Percentiles rank a stretch among this genome's conserved stretches.
Evolutionary conservation across 2,888 invertebrate species (phyloP).

Genomic region (Belgica antarctica): DNA sequence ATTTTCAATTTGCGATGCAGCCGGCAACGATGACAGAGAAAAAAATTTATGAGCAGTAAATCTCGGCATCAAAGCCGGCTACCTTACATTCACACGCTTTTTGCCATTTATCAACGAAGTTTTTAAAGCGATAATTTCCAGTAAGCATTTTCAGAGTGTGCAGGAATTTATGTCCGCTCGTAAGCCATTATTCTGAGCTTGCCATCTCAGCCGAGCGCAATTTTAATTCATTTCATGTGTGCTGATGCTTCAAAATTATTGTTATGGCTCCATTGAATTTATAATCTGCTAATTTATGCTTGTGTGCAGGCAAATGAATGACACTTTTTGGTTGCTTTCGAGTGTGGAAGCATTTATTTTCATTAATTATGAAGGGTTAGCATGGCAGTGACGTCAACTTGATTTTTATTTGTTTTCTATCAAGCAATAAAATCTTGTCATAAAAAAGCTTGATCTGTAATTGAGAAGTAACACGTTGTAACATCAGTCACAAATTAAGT

Average conservation of each 20-base stretch:
- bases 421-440: no score
- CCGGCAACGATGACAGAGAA: neutral
- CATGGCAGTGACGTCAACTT: no score
- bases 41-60: constrained; percentile 24
- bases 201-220: neutral
- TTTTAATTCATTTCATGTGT: constrained; percentile 1
- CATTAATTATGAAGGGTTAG: no score
- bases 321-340: no score
- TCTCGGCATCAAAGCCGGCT: constrained; percentile 30
- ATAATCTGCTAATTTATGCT: constrained; percentile 40
- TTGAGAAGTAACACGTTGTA: no score
- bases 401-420: no score
- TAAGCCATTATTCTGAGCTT: constrained; percentile 15
- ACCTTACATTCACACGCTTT: neutral
- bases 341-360: no score
- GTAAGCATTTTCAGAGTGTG: constrained; percentile 18
- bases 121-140: constrained; percentile 40
- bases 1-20: neutral
- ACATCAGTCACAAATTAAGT: no score
- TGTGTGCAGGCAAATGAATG: no score
- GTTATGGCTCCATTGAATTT: constrained; percentile 25
- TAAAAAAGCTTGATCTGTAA: no score
- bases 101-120: neutral
- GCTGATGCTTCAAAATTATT: constrained; percentile 25
- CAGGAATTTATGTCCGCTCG: constrained; percentile 27